Base-by-base conservation (phyloP, 1,140 invertebrate species). In the Drosophila sturtevanti region DNA sequence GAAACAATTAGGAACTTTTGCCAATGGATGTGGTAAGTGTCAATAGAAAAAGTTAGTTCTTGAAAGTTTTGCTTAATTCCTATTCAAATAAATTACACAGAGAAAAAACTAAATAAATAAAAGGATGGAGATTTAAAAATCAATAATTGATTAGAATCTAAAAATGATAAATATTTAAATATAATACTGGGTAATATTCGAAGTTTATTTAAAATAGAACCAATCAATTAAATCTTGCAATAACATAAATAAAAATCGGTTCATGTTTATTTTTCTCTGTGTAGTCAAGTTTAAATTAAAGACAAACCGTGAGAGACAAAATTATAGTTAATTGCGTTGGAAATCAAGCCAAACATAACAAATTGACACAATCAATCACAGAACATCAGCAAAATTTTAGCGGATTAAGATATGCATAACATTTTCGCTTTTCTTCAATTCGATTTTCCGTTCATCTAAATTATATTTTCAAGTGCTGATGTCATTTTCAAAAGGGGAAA, bases 381-480 rank as follows among this genome's bases (percentile, higher is more conserved):
- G 37, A 72, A 75, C 65, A 75, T 81, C 71, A 75, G 79, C 82
- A 87, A 87, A 79, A 76, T 79, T 68, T 76, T 52, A 68, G 77
- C 52, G 54, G 63, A 63, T 64, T 16, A 59, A 24, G 41, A 64
- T 70, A 55, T 68, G 38, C 35, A 52, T 44, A 48, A 51, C 22
- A 51, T n/a, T 10, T 14, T 16, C 4, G 18, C 64, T 64, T 51
- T 48, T 48, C 21, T 18, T 38, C 21, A 11, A 16, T 35, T 14
- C 41, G 11, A 37, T 55, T 21, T 27, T 58, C 31, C 12, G 12
- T 63, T 63, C 21, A 3, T 35, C 64, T 70, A n/a, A 73, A 58
- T 69, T 60, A 56, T 48, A 84, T 89, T 89, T 89, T 89, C 84
- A 89, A 89, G 84, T 89, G 84, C 84, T 89, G 84, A 89, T 89